Evolutionary conservation across 2,888 invertebrate species (phyloP), one percentile per base, ranked within the genome.

Genomic region (Piscicola geometra): DNA sequence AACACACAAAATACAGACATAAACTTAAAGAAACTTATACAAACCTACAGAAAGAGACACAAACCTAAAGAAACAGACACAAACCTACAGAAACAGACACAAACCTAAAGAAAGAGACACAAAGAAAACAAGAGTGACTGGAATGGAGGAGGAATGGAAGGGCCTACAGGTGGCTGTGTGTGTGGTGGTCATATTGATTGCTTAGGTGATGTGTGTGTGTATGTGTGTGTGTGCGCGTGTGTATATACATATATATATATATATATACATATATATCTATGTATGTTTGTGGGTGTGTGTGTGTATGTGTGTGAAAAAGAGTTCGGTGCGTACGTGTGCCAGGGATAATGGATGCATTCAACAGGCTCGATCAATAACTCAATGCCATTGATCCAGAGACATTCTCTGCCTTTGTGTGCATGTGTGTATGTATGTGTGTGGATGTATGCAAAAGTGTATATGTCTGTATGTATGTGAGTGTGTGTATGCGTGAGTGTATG

Each of bases 121-220:
- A 15, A 56, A 15, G 9, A 21, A 47, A 15, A 15, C 12, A 47
- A 47, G 50, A 47, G 12, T 47, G 50, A 56, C 9, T 9, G n/a
- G n/a, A 56, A 56, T 5, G n/a, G n/a, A 25, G 25, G n/a, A 56
- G n/a, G n/a, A 56, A 3, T 56, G 25, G 60, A 56, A 56, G 9
- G n/a, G n/a, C n/a, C 60, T 56, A 56, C 60, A 56, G 60, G 60
- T 56, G 60, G 60, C 60, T 56, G 60, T 56, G 60, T 56, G 60
- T 9, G n/a, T n/a, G 25, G n/a, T 56, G 15, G 60, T 56, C 60
- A 56, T 56, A 56, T 56, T 56, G 60, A 56, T 56, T 56, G 60
- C 25, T 25, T 9, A 56, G 60, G 60, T 56, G 60, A 15, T 41
- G 41, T 41, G 41, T 41, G 41, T 41, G 41, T 41, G 41, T 41